phyloP scores from a whole-genome alignment of 2,113 vertebrate species.

The Brienomyrus longianalis region DNA sequence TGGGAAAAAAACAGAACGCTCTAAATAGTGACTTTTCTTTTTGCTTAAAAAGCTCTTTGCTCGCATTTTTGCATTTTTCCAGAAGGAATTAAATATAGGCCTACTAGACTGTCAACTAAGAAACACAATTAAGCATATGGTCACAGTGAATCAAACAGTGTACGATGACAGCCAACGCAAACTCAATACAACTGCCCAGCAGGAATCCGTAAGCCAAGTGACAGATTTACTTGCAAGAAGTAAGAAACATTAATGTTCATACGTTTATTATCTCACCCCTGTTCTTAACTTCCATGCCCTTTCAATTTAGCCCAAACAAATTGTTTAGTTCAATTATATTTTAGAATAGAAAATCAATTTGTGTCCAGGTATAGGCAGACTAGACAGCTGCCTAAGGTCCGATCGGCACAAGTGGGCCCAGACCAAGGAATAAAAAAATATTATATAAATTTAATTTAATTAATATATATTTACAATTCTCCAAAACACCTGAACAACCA shows the following conservation, averaged over 20 bases:
- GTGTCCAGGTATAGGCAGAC: neutral
- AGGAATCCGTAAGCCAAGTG: neutral
- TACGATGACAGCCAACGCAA: neutral
- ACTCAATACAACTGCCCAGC: neutral
- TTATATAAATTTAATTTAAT: neutral
- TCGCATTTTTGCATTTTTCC: neutral
- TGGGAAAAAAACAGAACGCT: too few species aligned
- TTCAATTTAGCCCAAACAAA: neutral
- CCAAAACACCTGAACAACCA: neutral
- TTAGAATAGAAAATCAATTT: neutral
- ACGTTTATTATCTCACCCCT: neutral
- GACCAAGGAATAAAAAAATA: neutral
- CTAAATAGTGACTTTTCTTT: neutral
- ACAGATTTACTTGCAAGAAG: neutral
- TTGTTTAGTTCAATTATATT: neutral
- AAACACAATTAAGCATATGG: neutral
- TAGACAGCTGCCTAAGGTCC: neutral
- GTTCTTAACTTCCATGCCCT: neutral
- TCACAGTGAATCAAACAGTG: neutral
- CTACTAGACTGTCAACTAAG: neutral
- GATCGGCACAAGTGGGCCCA: too few species aligned
- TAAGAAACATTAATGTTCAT: neutral
- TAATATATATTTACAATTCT: neutral
- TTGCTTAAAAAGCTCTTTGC: neutral
- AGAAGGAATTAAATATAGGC: neutral